phyloP scores from a whole-genome alignment of 2,113 vertebrate genomes.

The Ivindomyrus marchei region DNA sequence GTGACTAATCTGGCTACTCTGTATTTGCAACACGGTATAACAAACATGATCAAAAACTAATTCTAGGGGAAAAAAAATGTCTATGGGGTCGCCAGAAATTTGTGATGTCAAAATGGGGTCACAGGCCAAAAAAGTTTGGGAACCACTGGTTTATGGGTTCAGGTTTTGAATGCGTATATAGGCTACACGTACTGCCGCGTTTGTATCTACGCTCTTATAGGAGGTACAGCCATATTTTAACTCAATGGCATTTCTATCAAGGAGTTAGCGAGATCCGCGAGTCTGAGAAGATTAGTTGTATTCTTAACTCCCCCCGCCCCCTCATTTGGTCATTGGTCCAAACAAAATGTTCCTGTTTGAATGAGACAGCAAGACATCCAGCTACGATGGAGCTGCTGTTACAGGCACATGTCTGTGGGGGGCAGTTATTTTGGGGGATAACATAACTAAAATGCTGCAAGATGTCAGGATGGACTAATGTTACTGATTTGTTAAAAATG shows the following conservation, averaged over 20 bases:
- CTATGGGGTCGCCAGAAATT: no score
- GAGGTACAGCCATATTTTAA: background rate
- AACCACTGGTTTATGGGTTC: background rate
- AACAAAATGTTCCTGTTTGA: background rate
- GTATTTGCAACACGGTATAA: no score
- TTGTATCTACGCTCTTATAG: background rate
- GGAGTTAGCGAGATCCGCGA: background rate
- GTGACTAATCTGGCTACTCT: no score
- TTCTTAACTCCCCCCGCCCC: no score
- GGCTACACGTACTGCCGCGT: background rate
- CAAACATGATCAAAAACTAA: no score
- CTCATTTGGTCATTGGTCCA: background rate
- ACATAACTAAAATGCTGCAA: background rate
- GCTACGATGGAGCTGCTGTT: background rate
- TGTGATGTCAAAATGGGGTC: no score
- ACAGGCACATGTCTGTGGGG: background rate
- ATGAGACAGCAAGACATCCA: background rate
- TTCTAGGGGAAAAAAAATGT: no score
- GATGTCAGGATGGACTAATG: background rate
- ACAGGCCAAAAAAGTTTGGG: no score
- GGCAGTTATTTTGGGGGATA: background rate
- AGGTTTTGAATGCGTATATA: conserved; percentile 11
- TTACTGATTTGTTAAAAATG: background rate
- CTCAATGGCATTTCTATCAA: background rate
- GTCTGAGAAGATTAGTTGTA: background rate